Conservation (phyloP, 2,113 vertebrate genomes). For the Nibea coibor region DNA sequence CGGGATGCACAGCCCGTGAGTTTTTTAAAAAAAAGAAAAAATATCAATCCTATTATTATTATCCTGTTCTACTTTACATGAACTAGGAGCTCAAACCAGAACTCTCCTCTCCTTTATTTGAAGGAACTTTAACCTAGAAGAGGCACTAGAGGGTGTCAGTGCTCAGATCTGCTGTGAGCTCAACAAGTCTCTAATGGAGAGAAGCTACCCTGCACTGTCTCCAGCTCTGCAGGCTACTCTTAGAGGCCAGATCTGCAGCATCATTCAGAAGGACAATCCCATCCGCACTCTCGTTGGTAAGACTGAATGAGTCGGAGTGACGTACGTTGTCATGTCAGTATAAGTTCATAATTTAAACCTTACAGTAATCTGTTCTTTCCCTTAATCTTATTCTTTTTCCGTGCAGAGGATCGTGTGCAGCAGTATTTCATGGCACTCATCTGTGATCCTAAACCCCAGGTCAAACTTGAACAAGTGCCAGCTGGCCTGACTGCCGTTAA, state of each 20-base stretch:
- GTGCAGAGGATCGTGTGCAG: slow-evolving; percentile 90
- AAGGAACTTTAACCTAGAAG: slow-evolving; percentile 88
- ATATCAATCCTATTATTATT: not conserved
- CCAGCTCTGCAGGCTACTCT: slow-evolving; percentile 87
- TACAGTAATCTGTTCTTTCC: not conserved
- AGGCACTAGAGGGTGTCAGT: slow-evolving; percentile 87
- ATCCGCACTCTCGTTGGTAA: slow-evolving; percentile 91
- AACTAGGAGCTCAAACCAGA: not conserved
- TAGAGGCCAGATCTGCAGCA: slow-evolving; percentile 88
- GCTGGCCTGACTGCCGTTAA: slow-evolving; percentile 89
- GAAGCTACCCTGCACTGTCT: slow-evolving; percentile 82
- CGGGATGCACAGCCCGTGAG: slow-evolving; percentile 91
- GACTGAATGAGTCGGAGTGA: slow-evolving; percentile 31
- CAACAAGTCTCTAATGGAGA: slow-evolving; percentile 88
- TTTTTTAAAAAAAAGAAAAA: slow-evolving; percentile 35
- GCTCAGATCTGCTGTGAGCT: slow-evolving; percentile 89
- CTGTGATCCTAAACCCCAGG: slow-evolving; percentile 79
- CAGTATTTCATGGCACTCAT: slow-evolving; percentile 88
- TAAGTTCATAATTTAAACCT: no score
- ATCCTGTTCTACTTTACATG: not conserved
- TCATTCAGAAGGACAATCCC: slow-evolving; percentile 89
- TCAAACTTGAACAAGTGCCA: slow-evolving; percentile 84
- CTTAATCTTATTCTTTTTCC: slow-evolving; percentile 29
- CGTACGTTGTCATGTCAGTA: no score
- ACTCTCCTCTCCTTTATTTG: slow-evolving; percentile 16